A percentile compares a stretch with the other conserved stretches of the same genome.
Evolutionary conservation across 2,113 vertebrate genomes (phyloP).

Genomic region (Chelonoidis abingdonii): DNA sequence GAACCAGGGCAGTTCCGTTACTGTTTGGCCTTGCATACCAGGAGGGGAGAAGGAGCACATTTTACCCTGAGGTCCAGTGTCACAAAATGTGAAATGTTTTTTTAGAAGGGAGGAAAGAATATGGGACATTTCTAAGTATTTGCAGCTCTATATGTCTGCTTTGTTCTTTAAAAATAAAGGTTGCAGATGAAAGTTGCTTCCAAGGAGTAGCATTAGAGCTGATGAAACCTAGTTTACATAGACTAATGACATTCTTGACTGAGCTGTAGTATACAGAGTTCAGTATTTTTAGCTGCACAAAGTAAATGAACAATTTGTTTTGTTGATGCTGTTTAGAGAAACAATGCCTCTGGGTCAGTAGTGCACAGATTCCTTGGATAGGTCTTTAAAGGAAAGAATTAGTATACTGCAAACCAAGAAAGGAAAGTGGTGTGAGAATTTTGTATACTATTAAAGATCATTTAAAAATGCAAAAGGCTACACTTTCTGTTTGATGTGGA

Average conservation of each 20-base stretch:
- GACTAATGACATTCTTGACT: constrained; percentile 38
- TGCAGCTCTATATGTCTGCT: not conserved
- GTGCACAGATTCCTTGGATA: constrained; percentile 69
- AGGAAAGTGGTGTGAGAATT: constrained; percentile 74
- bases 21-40: not conserved
- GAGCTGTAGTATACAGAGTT: constrained; percentile 42
- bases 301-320: constrained; percentile 66
- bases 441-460: constrained; percentile 68
- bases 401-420: constrained; percentile 65
- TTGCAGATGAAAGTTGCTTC: not conserved
- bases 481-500: constrained; percentile 71
- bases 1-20: not conserved
- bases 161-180: not conserved
- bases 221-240: not conserved
- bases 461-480: constrained; percentile 56
- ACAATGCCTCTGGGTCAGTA: constrained; percentile 69
- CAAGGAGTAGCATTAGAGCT: constrained; percentile 7
- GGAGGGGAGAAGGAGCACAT: not conserved
- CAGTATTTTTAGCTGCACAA: constrained; percentile 68
- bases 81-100: not conserved
- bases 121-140: not conserved
- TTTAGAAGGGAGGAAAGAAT: not conserved
- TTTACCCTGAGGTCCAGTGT: not conserved
- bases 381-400: constrained; percentile 64
- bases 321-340: constrained; percentile 65